Evolutionary conservation across 2,113 vertebrate genomes (phyloP).

Genomic region (Vulpes ferrilata): DNA sequence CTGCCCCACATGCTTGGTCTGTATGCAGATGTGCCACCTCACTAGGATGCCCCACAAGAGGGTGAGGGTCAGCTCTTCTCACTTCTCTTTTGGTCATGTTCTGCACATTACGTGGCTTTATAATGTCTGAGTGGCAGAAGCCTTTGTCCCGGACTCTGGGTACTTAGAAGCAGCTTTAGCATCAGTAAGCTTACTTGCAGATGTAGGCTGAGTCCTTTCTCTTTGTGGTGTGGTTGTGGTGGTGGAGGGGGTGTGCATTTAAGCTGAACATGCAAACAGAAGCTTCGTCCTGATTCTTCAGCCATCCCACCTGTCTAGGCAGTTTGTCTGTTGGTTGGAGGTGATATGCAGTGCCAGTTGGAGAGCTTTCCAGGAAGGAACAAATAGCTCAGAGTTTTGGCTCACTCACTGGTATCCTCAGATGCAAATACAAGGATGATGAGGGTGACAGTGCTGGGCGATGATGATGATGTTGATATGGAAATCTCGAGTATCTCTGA

Average conservation of each 20-base stretch:
- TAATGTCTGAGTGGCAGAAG: too few species aligned
- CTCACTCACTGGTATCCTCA: not conserved
- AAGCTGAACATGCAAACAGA: not conserved
- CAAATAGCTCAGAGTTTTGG: not conserved
- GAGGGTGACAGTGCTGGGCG: fast-evolving
- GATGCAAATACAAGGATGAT: not conserved
- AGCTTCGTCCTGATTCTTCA: not conserved
- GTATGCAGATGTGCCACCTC: not conserved
- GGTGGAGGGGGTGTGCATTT: not conserved
- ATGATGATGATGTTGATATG: fast-evolving
- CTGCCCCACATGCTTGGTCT: fast-evolving
- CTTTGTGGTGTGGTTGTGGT: not conserved
- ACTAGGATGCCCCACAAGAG: not conserved
- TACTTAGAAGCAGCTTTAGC: not conserved
- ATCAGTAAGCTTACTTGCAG: not conserved
- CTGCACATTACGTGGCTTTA: not conserved
- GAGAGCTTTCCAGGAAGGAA: not conserved
- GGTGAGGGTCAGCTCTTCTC: not conserved
- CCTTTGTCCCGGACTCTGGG: not conserved
- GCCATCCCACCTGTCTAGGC: not conserved
- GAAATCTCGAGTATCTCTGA: not conserved
- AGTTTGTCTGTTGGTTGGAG: not conserved
- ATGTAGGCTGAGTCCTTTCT: not conserved
- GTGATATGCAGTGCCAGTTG: not conserved
- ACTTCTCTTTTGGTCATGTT: not conserved